phyloP scores from a whole-genome alignment of 2,113 vertebrate species.

The Edolisoma coerulescens region DNA sequence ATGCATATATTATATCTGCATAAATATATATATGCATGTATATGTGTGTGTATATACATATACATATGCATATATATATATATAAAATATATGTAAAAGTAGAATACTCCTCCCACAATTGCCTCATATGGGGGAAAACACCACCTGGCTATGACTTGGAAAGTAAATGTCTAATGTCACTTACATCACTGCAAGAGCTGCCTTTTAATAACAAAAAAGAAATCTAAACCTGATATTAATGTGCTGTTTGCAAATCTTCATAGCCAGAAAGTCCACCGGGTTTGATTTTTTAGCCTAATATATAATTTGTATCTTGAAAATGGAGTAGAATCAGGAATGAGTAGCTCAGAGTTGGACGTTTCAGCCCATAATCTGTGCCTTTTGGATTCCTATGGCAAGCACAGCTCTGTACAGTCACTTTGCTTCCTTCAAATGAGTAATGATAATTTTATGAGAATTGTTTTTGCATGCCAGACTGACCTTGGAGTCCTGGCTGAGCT shows the following conservation, averaged over 20 bases:
- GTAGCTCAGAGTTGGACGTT: neutral
- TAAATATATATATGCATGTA: neutral
- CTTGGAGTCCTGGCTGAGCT: neutral
- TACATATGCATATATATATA: neutral
- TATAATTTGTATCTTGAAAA: neutral
- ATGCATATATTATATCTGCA: neutral
- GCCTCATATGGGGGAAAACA: neutral
- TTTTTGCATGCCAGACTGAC: neutral
- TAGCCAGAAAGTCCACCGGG: neutral
- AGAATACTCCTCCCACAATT: neutral
- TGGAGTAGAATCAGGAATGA: neutral
- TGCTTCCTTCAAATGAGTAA: conserved; percentile 1
- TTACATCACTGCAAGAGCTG: neutral
- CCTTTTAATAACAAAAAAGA: neutral
- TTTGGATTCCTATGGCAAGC: neutral
- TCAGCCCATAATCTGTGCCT: neutral
- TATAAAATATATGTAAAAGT: neutral
- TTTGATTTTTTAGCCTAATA: neutral
- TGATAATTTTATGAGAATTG: conserved; percentile 18
- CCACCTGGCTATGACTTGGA: neutral
- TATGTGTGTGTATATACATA: neutral
- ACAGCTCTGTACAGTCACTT: neutral
- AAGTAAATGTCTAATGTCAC: neutral
- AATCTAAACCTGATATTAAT: neutral
- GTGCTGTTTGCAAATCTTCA: neutral